Evolutionary conservation across 2,113 vertebrate genomes (phyloP), one percentile per base, ranked within the genome.

Genomic region (Alosa alosa): DNA sequence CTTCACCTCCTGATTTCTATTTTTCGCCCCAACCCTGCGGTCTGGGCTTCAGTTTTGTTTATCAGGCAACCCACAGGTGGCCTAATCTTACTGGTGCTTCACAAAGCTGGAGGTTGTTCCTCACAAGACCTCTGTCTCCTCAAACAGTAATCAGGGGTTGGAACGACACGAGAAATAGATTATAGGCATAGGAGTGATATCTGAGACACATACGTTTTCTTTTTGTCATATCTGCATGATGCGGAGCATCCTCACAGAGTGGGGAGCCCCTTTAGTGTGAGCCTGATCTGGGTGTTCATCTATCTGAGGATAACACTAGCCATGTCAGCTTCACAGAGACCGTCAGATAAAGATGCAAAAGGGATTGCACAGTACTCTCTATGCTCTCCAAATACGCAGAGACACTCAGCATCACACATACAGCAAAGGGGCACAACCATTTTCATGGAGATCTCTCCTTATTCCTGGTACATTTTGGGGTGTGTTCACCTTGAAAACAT

Each of bases 381-480:
- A 13, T 1, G 25, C 64, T 72, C 31, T 72, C 64, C 64, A 72
- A 72, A 72, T 25, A 72, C n/a, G 9, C 64, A 72, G 8, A 72
- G 64, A 72, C n/a, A 72, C 64, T 72, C 52, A 55, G 52, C 15
- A 17, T 55, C 57, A 64, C 57, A 25, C 47, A 47, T 39, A 64
- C 20, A 7, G 57, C 6, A 2, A 72, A 72, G 25, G 64, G 64
- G 64, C 25, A 31, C 9, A 36, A 72, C 64, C n/a, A 72, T 72
- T 31, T 72, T 25, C 25, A 31, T 72, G 64, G 31, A 6, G 25
- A 3, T 55, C 8, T 72, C 31, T 36, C 64, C 36, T 72, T 36
- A 31, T 72, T 72, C 64, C 64, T 72, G 64, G 64, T 72, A 72
- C 64, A 72, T 72, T 72, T 72, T 36, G 64, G n/a, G 25, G 64